These are phyloP conservation scores for Myotis brandtii DNA, from an alignment of 2,113 vertebrate species.

Conservation along the genomic window DNA sequence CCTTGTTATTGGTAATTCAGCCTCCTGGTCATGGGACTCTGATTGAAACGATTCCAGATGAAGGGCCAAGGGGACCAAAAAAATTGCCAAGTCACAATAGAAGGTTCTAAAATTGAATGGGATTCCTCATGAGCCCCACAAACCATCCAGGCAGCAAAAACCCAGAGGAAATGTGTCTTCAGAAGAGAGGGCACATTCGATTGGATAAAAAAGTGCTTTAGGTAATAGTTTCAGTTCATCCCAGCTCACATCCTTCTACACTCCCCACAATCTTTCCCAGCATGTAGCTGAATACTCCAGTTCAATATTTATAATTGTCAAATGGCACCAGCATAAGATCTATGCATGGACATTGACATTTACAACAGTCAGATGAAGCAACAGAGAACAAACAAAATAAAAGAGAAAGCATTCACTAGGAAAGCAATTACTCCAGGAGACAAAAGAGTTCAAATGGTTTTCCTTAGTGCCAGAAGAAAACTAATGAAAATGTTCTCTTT, in stretches of 20 bases:
- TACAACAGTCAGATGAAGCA: neutral
- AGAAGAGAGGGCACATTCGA: neutral
- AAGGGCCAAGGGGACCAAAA: neutral
- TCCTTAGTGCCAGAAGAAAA: neutral
- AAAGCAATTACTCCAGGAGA: neutral
- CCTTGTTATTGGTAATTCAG: neutral
- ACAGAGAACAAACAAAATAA: neutral
- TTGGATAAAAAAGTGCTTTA: neutral
- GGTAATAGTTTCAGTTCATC: neutral
- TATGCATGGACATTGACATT: neutral
- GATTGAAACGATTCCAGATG: neutral
- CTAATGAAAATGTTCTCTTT: neutral
- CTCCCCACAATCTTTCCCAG: neutral
- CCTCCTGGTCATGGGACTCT: neutral
- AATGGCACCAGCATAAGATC: neutral
- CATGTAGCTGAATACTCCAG: neutral
- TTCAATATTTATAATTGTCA: neutral
- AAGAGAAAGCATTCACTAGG: neutral
- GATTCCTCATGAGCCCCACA: neutral
- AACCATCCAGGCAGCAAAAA: neutral
- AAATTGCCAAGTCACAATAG: neutral
- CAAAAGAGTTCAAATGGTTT: neutral
- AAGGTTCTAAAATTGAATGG: neutral
- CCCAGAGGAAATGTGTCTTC: neutral
- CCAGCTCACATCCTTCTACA: fast-evolving